phyloP scores from a whole-genome alignment of 2,113 vertebrate genomes.

The Xiphophorus maculatus region DNA sequence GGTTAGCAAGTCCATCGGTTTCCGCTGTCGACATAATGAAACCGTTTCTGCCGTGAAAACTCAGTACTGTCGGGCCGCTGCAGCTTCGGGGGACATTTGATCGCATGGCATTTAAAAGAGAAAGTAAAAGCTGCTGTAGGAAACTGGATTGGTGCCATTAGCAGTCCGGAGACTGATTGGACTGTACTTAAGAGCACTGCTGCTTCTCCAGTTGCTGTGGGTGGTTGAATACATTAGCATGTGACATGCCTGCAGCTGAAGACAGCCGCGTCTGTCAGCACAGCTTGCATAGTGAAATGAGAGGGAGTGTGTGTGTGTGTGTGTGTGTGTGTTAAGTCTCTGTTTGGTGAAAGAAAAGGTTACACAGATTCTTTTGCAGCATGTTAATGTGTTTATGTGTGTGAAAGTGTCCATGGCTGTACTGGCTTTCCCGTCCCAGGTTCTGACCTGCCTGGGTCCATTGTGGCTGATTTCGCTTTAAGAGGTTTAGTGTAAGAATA shows the following conservation, averaged over 20 bases:
- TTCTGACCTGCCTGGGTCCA: background rate
- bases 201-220: constrained; percentile 65
- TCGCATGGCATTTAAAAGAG: constrained; percentile 56
- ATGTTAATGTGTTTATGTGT: constrained; percentile 18
- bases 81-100: constrained; percentile 47
- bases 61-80: constrained; percentile 28
- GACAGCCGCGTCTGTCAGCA: constrained; percentile 57
- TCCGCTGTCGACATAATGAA: constrained; percentile 35
- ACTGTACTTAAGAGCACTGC: constrained; percentile 60
- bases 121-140: constrained; percentile 48
- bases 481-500: background rate
- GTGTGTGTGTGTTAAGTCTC: constrained; percentile 20
- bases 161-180: constrained; percentile 65
- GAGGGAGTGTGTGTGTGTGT: constrained; percentile 5
- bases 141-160: constrained; percentile 64
- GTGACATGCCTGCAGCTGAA: constrained; percentile 62
- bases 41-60: constrained; percentile 37
- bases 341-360: constrained; percentile 30
- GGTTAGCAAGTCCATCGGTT: constrained; percentile 37
- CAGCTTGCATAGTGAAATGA: constrained; percentile 41
- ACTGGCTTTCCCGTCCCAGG: constrained; percentile 2
- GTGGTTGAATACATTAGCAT: constrained; percentile 73
- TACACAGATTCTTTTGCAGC: constrained; percentile 32
- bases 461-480: background rate
- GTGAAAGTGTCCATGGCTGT: constrained; percentile 8